Percentiles rank a stretch among this genome's conserved stretches.
Conservation (phyloP, 2,113 vertebrate genomes). For the Equus przewalskii region DNA sequence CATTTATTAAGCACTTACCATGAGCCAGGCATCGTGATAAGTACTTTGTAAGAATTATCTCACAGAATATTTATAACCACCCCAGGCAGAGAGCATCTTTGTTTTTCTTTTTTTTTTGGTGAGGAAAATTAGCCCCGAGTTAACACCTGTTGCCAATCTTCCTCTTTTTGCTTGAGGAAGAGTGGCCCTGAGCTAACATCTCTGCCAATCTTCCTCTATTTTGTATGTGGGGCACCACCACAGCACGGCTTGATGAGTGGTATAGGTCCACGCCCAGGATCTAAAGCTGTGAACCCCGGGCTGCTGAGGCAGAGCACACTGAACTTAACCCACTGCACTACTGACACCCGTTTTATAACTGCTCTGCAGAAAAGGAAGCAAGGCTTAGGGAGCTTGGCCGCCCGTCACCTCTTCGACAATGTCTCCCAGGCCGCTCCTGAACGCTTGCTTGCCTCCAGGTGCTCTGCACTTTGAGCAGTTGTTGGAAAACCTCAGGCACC, state of each 20-base stretch:
- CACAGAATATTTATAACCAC: not conserved
- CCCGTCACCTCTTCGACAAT: rapidly evolving
- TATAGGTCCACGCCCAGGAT: too few species aligned
- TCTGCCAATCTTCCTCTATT: too few species aligned
- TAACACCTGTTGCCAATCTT: too few species aligned
- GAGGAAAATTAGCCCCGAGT: too few species aligned
- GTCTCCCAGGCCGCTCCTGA: not conserved
- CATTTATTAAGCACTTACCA: constrained; percentile 15
- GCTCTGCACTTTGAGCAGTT: not conserved
- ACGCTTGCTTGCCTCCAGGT: not conserved
- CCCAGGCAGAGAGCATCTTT: not conserved
- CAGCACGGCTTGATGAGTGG: too few species aligned
- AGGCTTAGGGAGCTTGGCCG: not conserved
- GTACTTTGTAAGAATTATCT: not conserved
- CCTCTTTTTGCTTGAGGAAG: too few species aligned
- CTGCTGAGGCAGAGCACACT: too few species aligned
- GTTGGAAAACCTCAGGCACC: not conserved
- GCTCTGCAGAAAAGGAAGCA: not conserved
- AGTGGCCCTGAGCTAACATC: too few species aligned
- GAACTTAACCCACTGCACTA: too few species aligned
- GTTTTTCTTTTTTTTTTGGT: too few species aligned
- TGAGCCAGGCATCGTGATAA: not conserved
- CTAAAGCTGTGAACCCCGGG: too few species aligned
- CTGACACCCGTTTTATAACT: not conserved
- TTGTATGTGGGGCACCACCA: too few species aligned